Percentiles rank a stretch among this genome's conserved stretches.
phyloP scores from a whole-genome alignment of 2,797 vertebrate species.

The Cheirogaleus major region DNA sequence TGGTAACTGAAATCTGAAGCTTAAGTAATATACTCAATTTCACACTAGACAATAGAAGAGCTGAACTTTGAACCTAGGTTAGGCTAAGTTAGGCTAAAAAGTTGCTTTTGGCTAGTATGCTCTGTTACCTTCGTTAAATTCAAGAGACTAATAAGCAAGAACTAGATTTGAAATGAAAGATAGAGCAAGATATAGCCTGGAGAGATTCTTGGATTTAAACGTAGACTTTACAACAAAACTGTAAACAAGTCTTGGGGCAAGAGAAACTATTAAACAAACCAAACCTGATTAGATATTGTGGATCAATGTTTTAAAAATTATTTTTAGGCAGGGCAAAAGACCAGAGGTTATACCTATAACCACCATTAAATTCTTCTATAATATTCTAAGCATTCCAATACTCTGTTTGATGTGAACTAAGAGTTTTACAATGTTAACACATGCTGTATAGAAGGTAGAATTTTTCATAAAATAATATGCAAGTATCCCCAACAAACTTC shows the following conservation, averaged over 20 bases:
- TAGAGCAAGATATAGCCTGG: background rate
- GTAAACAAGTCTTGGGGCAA: background rate
- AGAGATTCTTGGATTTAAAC: background rate
- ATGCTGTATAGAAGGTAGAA: background rate
- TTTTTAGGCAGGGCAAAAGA: background rate
- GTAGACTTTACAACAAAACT: background rate
- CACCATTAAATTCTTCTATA: background rate
- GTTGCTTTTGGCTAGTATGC: background rate
- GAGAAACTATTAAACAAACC: background rate
- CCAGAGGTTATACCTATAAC: background rate
- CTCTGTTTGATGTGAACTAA: background rate
- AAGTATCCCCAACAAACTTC: background rate
- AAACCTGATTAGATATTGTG: background rate
- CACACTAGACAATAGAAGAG: background rate
- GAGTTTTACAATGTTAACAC: background rate
- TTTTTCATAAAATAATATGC: background rate
- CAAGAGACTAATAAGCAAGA: constrained; percentile 1
- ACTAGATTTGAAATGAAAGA: constrained; percentile 32
- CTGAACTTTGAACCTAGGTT: background rate
- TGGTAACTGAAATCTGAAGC: background rate
- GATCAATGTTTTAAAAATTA: background rate
- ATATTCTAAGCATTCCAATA: background rate
- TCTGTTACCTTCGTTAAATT: background rate
- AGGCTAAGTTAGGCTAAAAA: background rate
- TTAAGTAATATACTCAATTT: background rate